Evolutionary conservation across 1,140 invertebrate species (phyloP), one percentile per base, ranked within the genome.

Genomic region (Contarinia nasturtii): DNA sequence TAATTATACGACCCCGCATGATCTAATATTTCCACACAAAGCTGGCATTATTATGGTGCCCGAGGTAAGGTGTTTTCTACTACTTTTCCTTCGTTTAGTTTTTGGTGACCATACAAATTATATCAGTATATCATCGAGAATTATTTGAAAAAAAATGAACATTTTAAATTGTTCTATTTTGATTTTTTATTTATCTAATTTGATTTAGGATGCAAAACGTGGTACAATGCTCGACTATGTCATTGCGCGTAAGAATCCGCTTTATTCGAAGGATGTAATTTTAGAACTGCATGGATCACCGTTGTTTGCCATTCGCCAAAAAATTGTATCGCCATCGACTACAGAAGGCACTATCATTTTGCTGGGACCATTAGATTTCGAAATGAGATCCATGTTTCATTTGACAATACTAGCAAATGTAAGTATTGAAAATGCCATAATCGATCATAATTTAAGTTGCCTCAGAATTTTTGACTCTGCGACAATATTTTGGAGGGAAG

Each of bases 21-120:
- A 80, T 57, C 75, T 76, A 53, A 82, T 86, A 62, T 87, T 88
- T 60, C 82, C 84, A n/a, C 81, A 85, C 52, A 79, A 82, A 54
- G 82, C 83, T 8, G 73, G 76, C 21, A 75, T 87, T 47, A 75
- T 88, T 52, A 76, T 80, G 67, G 75, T 86, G 42, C 79, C 82
- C 5, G 85, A 88, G 74, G 81, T 83, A 66, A 66, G 57, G 51
- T 41, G 37, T 10, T 36, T 36, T 36, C 8, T 36, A n/a, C n/a
- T 36, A 10, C 17, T 40, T 40, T 5, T 40, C 14, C 4, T 7
- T 14, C 7, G 14, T 40, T 7, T 40, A 7, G 37, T 18, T 15
- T 40, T 18, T 15, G 34, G 8, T n/a, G 8, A 36, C 34, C 8
- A 40, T 40, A 18, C 7, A 40, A 40, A 5, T 18, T 40, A 7